Evolutionary conservation across 2,113 vertebrate genomes (phyloP).

Genomic region (Stictonetta naevosa): DNA sequence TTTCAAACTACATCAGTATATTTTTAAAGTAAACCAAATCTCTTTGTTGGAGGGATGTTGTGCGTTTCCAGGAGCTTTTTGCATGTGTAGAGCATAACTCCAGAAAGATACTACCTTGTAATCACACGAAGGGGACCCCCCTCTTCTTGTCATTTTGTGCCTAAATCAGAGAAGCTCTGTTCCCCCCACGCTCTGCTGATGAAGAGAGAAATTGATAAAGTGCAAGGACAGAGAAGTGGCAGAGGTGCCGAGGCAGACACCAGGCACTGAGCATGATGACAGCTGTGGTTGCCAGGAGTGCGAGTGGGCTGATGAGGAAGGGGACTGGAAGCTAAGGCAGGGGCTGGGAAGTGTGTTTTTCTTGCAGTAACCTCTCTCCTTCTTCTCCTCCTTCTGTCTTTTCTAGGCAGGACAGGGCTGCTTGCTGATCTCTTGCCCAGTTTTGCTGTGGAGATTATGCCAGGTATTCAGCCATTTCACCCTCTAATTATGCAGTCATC

Average conservation of each 20-base stretch:
- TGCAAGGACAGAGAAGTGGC: conserved; percentile 27
- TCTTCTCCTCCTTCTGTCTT: conserved; percentile 82
- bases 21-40: not conserved
- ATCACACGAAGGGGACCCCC: not conserved
- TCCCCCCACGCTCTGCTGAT: not conserved
- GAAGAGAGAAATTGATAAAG: not conserved
- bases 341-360: conserved; percentile 58
- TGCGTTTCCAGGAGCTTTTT: conserved; percentile 10
- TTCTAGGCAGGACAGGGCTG: conserved; percentile 97
- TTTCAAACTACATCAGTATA: not conserved
- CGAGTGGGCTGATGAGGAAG: not conserved
- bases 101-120: not conserved
- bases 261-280: not conserved
- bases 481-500: conserved; percentile 52
- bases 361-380: conserved; percentile 77
- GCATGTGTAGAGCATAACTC: not conserved
- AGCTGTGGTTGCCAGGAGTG: not conserved
- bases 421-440: conserved; percentile 97
- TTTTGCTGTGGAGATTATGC: conserved; percentile 99
- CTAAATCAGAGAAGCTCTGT: not conserved
- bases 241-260: conserved; percentile 12
- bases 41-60: not conserved
- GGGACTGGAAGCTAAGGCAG: not conserved
- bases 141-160: conserved; percentile 4
- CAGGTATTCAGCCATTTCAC: conserved; percentile 89